Percentiles rank a stretch among this genome's conserved stretches.
phyloP scores from a whole-genome alignment of 2,888 invertebrate genomes.

The Liopterus haemorrhoidalis region DNA sequence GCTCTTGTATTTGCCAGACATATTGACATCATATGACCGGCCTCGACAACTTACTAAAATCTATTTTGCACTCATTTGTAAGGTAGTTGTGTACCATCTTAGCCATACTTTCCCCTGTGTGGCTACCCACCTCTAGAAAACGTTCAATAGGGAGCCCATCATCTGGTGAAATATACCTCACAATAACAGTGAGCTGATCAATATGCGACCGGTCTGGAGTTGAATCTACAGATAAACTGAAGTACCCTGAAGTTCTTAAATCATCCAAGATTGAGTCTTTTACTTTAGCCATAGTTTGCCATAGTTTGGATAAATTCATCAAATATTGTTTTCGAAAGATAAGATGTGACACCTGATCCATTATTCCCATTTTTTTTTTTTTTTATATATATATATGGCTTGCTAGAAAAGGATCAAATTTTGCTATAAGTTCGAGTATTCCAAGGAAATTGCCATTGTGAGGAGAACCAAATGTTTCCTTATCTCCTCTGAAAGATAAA shows the following conservation, averaged over 20 bases:
- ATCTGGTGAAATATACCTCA: constrained; percentile 19
- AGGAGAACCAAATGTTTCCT: no score
- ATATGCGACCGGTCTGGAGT: constrained; percentile 22
- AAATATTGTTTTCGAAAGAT: constrained; percentile 20
- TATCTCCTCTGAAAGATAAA: constrained; percentile 17
- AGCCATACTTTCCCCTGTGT: constrained; percentile 21
- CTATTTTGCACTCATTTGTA: constrained; percentile 18
- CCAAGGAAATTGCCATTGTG: constrained; percentile 14
- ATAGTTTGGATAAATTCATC: constrained; percentile 26
- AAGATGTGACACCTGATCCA: constrained; percentile 19
- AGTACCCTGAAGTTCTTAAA: constrained; percentile 24
- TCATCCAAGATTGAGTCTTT: constrained; percentile 25
- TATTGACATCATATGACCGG: constrained; percentile 9
- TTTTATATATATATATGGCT: no score
- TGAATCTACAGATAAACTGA: constrained; percentile 29
- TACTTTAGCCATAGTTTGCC: constrained; percentile 23
- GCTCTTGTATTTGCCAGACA: constrained; percentile 11
- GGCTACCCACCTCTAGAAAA: constrained; percentile 14
- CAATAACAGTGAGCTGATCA: constrained; percentile 17
- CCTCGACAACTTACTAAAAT: constrained; percentile 16
- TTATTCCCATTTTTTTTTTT: constrained; percentile 14
- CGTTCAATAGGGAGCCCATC: constrained; percentile 18
- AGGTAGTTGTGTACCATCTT: constrained; percentile 18
- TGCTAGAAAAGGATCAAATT: no score
- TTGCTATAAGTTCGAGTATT: constrained; percentile 18